These are phyloP conservation scores for Mimumesa dahlbomi DNA, from an alignment of 2,888 invertebrate genomes.

Conservation along the genomic window DNA sequence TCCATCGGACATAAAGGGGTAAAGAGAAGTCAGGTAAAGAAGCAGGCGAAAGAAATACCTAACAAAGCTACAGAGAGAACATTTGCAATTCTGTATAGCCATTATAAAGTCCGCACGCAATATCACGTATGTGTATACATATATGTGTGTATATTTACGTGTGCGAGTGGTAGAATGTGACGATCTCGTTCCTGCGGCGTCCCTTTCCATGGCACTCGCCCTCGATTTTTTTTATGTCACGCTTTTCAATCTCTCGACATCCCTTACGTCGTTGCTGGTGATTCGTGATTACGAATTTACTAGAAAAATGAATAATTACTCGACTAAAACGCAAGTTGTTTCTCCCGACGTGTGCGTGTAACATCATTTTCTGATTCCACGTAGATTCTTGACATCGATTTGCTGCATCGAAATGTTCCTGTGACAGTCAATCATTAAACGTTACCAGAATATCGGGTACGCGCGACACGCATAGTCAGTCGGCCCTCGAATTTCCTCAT, in stretches of 20 bases:
- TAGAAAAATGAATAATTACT: too few relatives aligned
- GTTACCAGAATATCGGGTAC: not conserved
- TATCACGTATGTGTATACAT: constrained; percentile 35
- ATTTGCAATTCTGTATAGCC: constrained; percentile 65
- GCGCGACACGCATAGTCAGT: constrained; percentile 38
- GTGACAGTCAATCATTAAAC: too few relatives aligned
- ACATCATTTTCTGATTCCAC: not conserved
- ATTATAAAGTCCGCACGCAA: constrained; percentile 74
- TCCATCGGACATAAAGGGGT: not conserved
- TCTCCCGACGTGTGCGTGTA: not conserved
- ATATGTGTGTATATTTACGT: too few relatives aligned
- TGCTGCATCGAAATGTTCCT: too few relatives aligned
- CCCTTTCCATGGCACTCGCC: constrained; percentile 54
- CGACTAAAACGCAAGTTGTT: too few relatives aligned
- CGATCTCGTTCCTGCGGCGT: constrained; percentile 12
- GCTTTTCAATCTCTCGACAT: constrained; percentile 32
- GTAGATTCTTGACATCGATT: too few relatives aligned
- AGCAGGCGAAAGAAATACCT: constrained; percentile 3
- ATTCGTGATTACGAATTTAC: not conserved
- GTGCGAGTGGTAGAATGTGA: constrained; percentile 13
- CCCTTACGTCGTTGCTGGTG: not conserved
- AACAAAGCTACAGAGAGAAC: constrained; percentile 34
- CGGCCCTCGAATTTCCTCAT: constrained; percentile 56
- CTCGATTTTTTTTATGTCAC: constrained; percentile 52
- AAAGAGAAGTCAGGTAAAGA: not conserved